Conservation (phyloP, 2,113 vertebrate genomes). For the Burhinus bistriatus region DNA sequence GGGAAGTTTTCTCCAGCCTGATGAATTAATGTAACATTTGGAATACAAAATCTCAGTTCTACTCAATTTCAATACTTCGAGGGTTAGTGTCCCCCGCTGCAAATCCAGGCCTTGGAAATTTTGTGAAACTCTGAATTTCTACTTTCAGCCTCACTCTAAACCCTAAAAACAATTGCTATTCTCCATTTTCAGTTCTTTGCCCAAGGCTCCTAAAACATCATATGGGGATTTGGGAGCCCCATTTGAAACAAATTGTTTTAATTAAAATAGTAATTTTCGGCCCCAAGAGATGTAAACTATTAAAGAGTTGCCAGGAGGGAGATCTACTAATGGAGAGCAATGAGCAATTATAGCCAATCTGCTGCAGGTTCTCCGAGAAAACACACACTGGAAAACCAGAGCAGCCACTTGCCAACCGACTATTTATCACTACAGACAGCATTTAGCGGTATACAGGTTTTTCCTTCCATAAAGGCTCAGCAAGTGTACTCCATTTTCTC, state of each 20-base stretch:
- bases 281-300: slow-evolving; percentile 65
- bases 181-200: background rate
- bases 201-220: slow-evolving; percentile 37
- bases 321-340: slow-evolving; percentile 55
- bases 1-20: background rate
- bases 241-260: slow-evolving; percentile 71
- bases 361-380: background rate
- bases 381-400: background rate
- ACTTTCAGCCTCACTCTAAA: background rate
- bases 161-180: background rate
- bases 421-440: background rate
- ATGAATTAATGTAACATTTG: background rate
- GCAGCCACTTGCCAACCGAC: background rate
- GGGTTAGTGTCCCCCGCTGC: background rate
- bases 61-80: background rate
- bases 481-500: background rate
- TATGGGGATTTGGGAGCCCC: slow-evolving; percentile 29
- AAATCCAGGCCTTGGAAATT: background rate
- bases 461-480: background rate
- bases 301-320: slow-evolving; percentile 63
- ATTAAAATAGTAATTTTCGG: slow-evolving; percentile 69
- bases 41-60: background rate
- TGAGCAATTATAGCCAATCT: slow-evolving; percentile 53
- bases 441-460: background rate
- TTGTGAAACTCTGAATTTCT: background rate